These are phyloP conservation scores for Sylvietta virens DNA, from an alignment of 2,113 vertebrate species.

Conservation along the genomic window DNA sequence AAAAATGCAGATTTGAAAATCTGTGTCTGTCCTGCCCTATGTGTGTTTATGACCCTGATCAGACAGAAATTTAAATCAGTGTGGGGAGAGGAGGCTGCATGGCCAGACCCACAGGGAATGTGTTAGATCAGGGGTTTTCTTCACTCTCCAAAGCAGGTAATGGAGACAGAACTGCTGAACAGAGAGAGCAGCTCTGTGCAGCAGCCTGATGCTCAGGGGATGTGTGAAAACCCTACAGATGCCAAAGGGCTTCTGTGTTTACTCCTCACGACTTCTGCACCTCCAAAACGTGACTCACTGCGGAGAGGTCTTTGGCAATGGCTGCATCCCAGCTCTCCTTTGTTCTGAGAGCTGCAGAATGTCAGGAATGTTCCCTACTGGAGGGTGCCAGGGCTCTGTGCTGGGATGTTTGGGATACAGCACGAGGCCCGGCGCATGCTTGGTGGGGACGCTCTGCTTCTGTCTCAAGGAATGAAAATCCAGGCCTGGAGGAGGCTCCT, in stretches of 20 bases:
- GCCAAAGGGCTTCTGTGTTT: neutral
- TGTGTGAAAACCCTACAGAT: neutral
- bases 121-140: neutral
- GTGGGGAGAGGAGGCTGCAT: neutral
- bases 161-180: neutral
- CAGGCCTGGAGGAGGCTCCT: conserved; percentile 48
- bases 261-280: neutral
- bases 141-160: neutral
- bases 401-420: neutral
- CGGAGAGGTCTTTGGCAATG: conserved; percentile 13
- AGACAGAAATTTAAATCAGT: neutral
- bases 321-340: neutral
- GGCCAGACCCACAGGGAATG: neutral
- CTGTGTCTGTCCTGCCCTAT: neutral
- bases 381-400: neutral
- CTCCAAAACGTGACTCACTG: conserved; percentile 29
- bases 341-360: conserved; percentile 29
- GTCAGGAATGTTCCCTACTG: conserved; percentile 31
- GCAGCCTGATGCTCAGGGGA: neutral
- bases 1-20: neutral
- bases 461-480: conserved; percentile 42
- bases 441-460: neutral
- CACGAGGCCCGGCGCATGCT: neutral
- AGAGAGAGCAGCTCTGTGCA: neutral
- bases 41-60: neutral